Evolutionary conservation across 2,113 vertebrate species (phyloP).

Genomic region (Eretmochelys imbricata): DNA sequence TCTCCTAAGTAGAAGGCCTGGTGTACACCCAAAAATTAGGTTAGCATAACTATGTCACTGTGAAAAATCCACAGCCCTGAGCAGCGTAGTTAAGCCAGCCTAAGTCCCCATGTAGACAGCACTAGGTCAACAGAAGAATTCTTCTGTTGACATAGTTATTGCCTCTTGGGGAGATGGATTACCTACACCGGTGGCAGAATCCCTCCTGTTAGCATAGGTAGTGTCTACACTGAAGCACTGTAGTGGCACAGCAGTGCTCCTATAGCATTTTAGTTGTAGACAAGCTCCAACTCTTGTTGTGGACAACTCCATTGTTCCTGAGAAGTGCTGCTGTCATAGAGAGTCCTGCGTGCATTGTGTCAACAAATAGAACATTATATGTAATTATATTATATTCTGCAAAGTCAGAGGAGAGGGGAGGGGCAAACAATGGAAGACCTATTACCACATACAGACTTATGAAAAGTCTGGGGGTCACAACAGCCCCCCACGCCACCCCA

Average conservation of each 20-base stretch:
- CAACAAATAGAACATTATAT: background rate
- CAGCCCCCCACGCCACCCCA: no score
- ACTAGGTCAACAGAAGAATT: background rate
- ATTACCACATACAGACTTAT: background rate
- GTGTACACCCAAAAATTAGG: background rate
- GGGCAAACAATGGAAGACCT: background rate
- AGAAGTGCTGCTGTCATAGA: background rate
- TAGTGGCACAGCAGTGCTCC: background rate
- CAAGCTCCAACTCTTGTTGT: background rate
- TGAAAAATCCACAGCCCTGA: background rate
- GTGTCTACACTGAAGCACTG: background rate
- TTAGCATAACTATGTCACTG: background rate
- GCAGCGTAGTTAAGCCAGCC: background rate
- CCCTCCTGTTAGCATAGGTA: no score
- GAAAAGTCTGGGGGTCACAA: background rate
- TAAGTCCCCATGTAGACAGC: background rate
- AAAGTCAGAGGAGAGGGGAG: background rate
- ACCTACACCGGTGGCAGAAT: background rate
- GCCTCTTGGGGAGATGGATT: background rate
- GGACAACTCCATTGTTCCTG: background rate
- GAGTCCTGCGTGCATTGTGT: background rate
- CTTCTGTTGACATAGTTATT: background rate
- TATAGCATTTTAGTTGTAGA: background rate
- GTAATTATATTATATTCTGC: background rate
- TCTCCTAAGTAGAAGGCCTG: background rate